These are phyloP conservation scores for Eulemur albifrons DNA, from an alignment of 2,797 vertebrate species.

Conservation along the genomic window DNA sequence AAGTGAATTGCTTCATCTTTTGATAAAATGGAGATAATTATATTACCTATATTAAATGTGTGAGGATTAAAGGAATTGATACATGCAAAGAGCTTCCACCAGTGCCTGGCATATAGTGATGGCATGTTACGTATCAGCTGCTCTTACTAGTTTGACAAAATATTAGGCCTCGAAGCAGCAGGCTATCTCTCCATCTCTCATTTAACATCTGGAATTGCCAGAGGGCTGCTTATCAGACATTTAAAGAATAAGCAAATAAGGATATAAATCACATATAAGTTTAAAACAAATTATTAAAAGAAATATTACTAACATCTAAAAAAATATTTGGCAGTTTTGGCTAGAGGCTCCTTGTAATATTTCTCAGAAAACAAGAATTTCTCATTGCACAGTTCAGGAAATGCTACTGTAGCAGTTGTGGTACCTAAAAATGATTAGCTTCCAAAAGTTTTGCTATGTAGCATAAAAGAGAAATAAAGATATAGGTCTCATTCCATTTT, in stretches of 20 bases:
- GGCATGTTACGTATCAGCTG: not conserved
- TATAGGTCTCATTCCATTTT: not conserved
- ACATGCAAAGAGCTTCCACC: not conserved
- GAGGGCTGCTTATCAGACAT: not conserved
- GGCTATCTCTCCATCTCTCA: not conserved
- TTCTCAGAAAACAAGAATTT: not conserved
- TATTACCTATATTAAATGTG: not conserved
- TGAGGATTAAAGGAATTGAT: not conserved
- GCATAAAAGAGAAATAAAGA: not conserved
- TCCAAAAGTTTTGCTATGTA: not conserved
- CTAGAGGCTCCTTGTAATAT: not conserved
- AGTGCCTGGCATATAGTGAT: not conserved
- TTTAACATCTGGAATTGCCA: not conserved
- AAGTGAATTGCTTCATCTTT: not conserved
- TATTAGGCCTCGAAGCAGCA: not conserved
- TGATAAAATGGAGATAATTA: not conserved
- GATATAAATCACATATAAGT: not conserved
- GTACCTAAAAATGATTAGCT: not conserved
- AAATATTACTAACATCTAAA: not conserved
- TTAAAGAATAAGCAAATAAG: not conserved
- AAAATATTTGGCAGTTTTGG: not conserved
- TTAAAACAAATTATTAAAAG: conserved; percentile 25
- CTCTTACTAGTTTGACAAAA: not conserved
- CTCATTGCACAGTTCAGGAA: not conserved
- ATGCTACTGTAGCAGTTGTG: not conserved